A percentile compares a stretch with the other conserved stretches of the same genome.
These are phyloP conservation scores for Dolichopus griseipennis DNA, from an alignment of 2,888 invertebrate species.

Conservation along the genomic window DNA sequence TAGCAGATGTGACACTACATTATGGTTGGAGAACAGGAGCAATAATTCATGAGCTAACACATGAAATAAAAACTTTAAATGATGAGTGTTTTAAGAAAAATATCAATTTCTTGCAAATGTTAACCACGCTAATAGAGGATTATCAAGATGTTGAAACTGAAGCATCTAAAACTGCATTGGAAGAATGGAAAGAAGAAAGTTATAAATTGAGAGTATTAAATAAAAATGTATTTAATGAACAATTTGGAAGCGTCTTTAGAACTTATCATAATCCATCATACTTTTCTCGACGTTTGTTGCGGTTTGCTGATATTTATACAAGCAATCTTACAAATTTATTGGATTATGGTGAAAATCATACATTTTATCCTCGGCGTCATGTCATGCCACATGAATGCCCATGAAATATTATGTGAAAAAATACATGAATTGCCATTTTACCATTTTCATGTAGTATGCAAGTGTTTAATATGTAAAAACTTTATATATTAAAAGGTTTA, in stretches of 20 bases:
- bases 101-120: conserved; percentile 86
- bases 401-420: conserved; percentile 68
- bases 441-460: neutral
- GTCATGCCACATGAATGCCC: conserved; percentile 95
- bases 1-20: conserved; percentile 90
- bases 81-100: conserved; percentile 71
- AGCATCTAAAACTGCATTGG: conserved; percentile 56
- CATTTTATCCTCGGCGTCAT: conserved; percentile 88
- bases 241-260: conserved; percentile 94
- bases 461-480: neutral
- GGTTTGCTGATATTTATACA: conserved; percentile 95
- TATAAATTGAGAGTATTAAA: conserved; percentile 48
- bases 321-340: conserved; percentile 84
- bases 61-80: conserved; percentile 86
- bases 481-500: too few relatives aligned
- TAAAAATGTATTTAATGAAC: conserved; percentile 81
- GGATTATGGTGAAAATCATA: conserved; percentile 76
- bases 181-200: conserved; percentile 72
- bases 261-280: conserved; percentile 97
- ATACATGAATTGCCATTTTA: neutral
- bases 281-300: conserved; percentile 84
- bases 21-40: conserved; percentile 98
- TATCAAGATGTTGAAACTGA: conserved; percentile 71
- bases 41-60: conserved; percentile 87
- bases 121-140: conserved; percentile 82